Evolutionary conservation across 2,113 vertebrate species (phyloP).

Genomic region (Danionella cerebrum): DNA sequence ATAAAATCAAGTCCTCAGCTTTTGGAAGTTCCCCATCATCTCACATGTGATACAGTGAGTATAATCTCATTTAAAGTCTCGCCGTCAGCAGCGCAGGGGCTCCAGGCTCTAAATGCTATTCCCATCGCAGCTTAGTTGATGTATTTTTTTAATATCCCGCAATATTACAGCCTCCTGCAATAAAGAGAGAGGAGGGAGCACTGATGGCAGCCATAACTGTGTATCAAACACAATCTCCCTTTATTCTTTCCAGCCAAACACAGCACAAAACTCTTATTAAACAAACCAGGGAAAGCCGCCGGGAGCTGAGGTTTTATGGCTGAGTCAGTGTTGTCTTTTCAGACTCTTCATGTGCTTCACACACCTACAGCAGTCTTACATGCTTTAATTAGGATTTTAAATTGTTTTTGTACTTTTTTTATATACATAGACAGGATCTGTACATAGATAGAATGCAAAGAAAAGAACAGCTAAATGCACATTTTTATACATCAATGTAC

Average conservation of each 20-base stretch:
- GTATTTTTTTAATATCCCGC: conserved; percentile 73
- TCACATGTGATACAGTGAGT: conserved; percentile 1
- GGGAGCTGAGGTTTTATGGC: background rate
- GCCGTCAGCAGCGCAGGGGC: conserved; percentile 40
- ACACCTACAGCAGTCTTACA: no score
- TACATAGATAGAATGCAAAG: no score
- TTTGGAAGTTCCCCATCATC: background rate
- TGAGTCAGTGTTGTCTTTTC: background rate
- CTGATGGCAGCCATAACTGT: conserved; percentile 22
- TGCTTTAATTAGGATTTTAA: no score
- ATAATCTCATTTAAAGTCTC: conserved; percentile 23
- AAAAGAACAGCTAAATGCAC: no score
- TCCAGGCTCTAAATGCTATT: conserved; percentile 58
- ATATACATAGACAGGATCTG: no score
- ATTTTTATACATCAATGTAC: no score
- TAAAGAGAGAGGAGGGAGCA: conserved; percentile 47
- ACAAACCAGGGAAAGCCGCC: conserved; percentile 9
- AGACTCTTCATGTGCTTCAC: no score
- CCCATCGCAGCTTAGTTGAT: conserved; percentile 66
- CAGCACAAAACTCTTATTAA: conserved; percentile 14
- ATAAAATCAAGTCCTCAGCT: background rate
- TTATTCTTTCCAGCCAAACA: conserved; percentile 23
- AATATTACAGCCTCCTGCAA: conserved; percentile 61
- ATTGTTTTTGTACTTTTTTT: no score
- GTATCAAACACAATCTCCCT: conserved; percentile 12